Evolutionary conservation across 2,797 vertebrate genomes (phyloP), one percentile per base, ranked within the genome.

Genomic region (Chanos chanos): DNA sequence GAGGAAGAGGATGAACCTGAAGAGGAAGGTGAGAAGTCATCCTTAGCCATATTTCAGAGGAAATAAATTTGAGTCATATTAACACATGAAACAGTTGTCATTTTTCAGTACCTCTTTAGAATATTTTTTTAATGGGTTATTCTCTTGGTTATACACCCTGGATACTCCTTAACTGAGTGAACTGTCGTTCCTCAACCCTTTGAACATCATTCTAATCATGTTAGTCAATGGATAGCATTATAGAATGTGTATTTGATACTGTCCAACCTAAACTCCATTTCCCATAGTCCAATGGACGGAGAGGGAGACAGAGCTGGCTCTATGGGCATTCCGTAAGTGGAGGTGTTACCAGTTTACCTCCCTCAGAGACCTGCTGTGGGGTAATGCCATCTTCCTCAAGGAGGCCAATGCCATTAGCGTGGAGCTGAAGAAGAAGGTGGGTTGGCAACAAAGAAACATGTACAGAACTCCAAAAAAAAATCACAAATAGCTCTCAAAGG

Each of bases 341-440:
- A 92, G 91, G 63, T 94, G 92, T 86, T 99, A 99, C 85, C 97
- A 98, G 79, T 99, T 99, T 83, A 98, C 97, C 1, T 99, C 97
- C 0, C 90, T 99, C 8, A 89, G 97, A 0, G 96, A 99, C 81
- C 87, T 91, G 53, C 81, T 99, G 15, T 99, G 97, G 96, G 97
- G 96, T 60, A 97, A 97, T 0, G 97, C 97, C 68, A 94, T 98
- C 81, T 98, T 98, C 72, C 90, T 99, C 5, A 99, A 98, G 75
- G 97, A 99, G 81, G 95, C 97, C 74, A 99, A 99, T 0, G 97
- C 97, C 58, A 99, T 99, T 82, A 97, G 97, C 0, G 95, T 98
- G 44, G 96, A 99, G 61, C 90, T 99, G 21, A 98, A 99, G 75
- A 99, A 98, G 79, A 98, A 98, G 93, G 97, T 97, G 60, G 40